A percentile compares a stretch with the other conserved stretches of the same genome.
Conservation (phyloP, 1,140 invertebrate species). For the Euwallacea fornicatus region DNA sequence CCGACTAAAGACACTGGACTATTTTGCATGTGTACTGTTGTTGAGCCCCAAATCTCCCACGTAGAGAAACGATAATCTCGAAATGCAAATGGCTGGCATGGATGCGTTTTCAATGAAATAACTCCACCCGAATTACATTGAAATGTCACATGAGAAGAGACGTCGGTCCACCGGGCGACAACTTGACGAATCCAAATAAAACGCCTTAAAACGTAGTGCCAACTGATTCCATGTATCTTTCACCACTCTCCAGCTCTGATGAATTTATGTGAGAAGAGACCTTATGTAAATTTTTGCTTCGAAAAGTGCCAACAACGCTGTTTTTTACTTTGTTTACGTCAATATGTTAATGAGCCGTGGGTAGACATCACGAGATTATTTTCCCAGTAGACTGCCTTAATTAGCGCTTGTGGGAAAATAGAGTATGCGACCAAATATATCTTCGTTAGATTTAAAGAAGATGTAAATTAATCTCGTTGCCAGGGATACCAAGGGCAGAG, state of each 20-base stretch:
- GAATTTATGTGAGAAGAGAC: slow-evolving; percentile 35
- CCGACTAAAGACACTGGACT: slow-evolving; percentile 30
- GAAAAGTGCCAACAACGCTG: slow-evolving; percentile 25
- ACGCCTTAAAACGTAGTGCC: slow-evolving; percentile 38
- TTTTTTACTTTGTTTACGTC: slow-evolving; percentile 21
- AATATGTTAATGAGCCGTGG: slow-evolving; percentile 27
- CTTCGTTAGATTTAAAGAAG: background rate
- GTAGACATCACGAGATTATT: slow-evolving; percentile 17
- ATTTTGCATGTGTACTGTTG: slow-evolving; percentile 37
- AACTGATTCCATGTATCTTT: slow-evolving; percentile 41
- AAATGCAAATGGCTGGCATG: slow-evolving; percentile 41
- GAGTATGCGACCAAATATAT: background rate
- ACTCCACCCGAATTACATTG: slow-evolving; percentile 37
- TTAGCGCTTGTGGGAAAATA: background rate
- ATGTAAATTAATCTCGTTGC: too few species aligned
- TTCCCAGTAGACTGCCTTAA: slow-evolving; percentile 3
- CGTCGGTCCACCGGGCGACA: slow-evolving; percentile 35
- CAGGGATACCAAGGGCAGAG: too few species aligned
- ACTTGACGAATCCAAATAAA: slow-evolving; percentile 44
- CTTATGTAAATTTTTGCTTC: slow-evolving; percentile 31
- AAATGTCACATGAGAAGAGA: slow-evolving; percentile 39
- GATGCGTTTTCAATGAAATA: slow-evolving; percentile 34
- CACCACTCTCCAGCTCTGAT: slow-evolving; percentile 23
- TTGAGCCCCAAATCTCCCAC: slow-evolving; percentile 45
- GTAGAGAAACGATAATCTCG: slow-evolving; percentile 40